Evolutionary conservation across 2,888 invertebrate genomes (phyloP).

Genomic region (Rhorus exstirpatorius): DNA sequence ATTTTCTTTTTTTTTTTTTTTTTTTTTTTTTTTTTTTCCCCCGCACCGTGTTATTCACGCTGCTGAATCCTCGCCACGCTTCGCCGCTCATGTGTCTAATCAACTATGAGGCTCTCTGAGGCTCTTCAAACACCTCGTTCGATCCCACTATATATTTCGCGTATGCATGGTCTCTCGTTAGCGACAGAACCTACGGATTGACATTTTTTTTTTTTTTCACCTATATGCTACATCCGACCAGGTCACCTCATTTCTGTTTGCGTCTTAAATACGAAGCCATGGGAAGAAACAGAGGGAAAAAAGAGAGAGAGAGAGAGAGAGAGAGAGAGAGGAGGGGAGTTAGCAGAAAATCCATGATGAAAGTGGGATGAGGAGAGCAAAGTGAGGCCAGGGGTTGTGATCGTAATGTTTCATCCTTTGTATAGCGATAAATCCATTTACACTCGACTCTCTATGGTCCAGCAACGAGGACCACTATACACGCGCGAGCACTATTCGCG

Average conservation of each 20-base stretch:
- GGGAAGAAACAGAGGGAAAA: neutral
- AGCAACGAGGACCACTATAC: constrained; percentile 19
- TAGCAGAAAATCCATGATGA: constrained; percentile 37
- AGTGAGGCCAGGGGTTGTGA: constrained; percentile 30
- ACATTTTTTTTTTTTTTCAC: neutral
- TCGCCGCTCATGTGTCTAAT: constrained; percentile 80
- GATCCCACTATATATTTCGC: constrained; percentile 51
- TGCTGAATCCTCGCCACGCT: constrained; percentile 80
- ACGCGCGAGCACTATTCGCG: neutral
- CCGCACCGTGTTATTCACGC: constrained; percentile 75
- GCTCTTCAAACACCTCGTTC: constrained; percentile 61
- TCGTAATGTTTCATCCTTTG: constrained; percentile 59
- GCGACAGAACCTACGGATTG: constrained; percentile 25
- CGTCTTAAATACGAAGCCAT: too few relatives aligned
- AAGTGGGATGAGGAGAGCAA: neutral
- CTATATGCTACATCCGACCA: neutral
- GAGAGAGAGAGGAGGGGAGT: neutral
- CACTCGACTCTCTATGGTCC: constrained; percentile 53
- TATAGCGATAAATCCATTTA: constrained; percentile 59
- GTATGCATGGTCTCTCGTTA: constrained; percentile 6
- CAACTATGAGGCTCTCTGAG: constrained; percentile 77
- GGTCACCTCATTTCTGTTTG: neutral
- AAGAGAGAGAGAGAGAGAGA: neutral
- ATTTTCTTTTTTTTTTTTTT: constrained; percentile 38
- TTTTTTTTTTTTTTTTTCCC: constrained; percentile 43